Evolutionary conservation across 2,113 vertebrate genomes (phyloP), one percentile per base, ranked within the genome.

Genomic region (Pleuronectes platessa): DNA sequence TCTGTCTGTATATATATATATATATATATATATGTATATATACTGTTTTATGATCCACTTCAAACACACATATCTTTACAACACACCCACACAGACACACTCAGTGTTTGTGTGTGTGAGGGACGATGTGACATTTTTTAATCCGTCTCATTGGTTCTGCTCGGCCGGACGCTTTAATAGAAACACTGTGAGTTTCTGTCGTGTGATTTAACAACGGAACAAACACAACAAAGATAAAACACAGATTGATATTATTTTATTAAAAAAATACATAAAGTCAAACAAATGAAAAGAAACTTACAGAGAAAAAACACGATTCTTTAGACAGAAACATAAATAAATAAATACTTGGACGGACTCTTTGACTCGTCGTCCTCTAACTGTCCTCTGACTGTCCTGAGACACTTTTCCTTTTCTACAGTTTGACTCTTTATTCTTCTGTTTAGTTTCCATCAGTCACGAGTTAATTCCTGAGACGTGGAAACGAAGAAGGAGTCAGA

Each of bases 151-250:
- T 4, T 2, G n/a, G 78, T 81, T 83, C 73, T 76, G 78, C 85
- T 31, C 10, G 74, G 56, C 81, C 80, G 83, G 74, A 81, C 9
- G 40, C 76, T 75, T 75, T 84, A 80, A 86, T 81, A 65, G 74
- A 81, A 86, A 73, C 31, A 31, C 31, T 31, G 31, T 5, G 31
- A 31, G 31, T 7, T 31, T 31, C 31, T 31, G 6, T 31, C 6
- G 1, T 31, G 31, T 31, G 7, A 31, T 31, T 31, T 7, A 31
- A 31, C 31, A 31, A 31, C 31, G 31, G 31, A 31, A 31, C 74
- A 68, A 26, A 68, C 66, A 67, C 71, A 81, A 82, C 42, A 35
- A 47, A 49, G 45, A 68, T 35, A 37, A 56, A 76, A 23, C 8
- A 2, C 54, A 31, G 31, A 31, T 68, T 80, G 51, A 61, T 67